Evolutionary conservation across 2,113 vertebrate genomes (phyloP).

Genomic region (Podocnemis expansa): DNA sequence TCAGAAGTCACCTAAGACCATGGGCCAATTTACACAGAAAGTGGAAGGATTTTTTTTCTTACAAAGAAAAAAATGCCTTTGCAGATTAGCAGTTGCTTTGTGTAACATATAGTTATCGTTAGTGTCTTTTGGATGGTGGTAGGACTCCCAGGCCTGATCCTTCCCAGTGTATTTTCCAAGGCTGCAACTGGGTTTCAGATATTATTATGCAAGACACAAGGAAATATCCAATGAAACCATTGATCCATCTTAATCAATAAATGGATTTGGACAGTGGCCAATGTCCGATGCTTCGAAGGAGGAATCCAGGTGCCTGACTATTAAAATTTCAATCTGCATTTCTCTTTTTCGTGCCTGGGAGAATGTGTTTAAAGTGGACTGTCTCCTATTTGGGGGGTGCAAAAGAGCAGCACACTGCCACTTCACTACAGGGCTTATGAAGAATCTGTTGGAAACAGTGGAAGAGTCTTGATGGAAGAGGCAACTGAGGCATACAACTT

Average conservation of each 20-base stretch:
- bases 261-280: neutral
- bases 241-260: neutral
- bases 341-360: neutral
- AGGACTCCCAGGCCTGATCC: neutral
- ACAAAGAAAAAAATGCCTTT: conserved; percentile 13
- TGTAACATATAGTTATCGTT: accelerated
- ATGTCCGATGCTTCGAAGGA: neutral
- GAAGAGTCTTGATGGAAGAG: neutral
- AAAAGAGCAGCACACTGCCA: neutral
- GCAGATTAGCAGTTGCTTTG: neutral
- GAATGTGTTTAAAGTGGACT: neutral
- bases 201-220: neutral
- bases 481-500: neutral
- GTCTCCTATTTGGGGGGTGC: neutral
- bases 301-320: neutral
- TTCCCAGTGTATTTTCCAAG: neutral
- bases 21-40: neutral
- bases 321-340: neutral
- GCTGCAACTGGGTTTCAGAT: neutral
- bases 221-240: neutral
- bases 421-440: neutral
- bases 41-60: conserved; percentile 19
- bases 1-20: neutral
- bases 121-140: neutral
- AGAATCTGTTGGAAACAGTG: neutral